Conservation (phyloP, 30 jellyfish, hydroid and myxozoan genomes). For the Hydractinia echinata region DNA sequence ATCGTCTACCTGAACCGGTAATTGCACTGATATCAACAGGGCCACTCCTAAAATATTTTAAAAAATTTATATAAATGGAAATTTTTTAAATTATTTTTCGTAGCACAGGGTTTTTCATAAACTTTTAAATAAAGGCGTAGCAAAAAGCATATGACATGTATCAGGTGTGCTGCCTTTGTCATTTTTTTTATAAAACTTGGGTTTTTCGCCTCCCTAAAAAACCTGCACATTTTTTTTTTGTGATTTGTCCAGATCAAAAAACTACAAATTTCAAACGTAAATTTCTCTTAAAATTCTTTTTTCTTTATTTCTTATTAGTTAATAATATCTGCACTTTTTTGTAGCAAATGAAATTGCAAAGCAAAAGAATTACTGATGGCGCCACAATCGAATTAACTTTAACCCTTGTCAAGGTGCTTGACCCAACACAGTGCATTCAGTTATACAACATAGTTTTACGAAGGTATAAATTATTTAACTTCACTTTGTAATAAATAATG, state of each 20-base stretch:
- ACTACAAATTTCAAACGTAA: no score
- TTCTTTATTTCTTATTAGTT: no score
- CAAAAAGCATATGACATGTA: no score
- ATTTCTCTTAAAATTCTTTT: no score
- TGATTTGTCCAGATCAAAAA: no score
- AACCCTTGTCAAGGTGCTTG: constrained; percentile 67
- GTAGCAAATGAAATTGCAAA: constrained; percentile 31
- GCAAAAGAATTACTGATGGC: constrained; percentile 73
- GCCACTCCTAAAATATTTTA: no score
- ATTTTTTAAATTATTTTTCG: background rate
- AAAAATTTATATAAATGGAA: no score
- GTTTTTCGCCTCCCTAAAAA: no score
- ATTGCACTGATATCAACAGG: background rate
- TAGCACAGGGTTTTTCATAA: background rate
- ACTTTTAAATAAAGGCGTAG: no score
- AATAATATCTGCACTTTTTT: background rate
- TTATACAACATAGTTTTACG: constrained; percentile 71
- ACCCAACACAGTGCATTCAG: constrained; percentile 72
- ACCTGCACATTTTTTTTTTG: no score
- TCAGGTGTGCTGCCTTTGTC: no score
- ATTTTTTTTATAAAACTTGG: no score
- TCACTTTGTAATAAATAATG: background rate
- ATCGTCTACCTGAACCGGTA: constrained; percentile 61
- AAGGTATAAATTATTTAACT: constrained; percentile 35
- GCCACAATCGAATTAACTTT: constrained; percentile 53